Conservation (phyloP, 2,797 vertebrate species). For the Thalassophryne amazonica region DNA sequence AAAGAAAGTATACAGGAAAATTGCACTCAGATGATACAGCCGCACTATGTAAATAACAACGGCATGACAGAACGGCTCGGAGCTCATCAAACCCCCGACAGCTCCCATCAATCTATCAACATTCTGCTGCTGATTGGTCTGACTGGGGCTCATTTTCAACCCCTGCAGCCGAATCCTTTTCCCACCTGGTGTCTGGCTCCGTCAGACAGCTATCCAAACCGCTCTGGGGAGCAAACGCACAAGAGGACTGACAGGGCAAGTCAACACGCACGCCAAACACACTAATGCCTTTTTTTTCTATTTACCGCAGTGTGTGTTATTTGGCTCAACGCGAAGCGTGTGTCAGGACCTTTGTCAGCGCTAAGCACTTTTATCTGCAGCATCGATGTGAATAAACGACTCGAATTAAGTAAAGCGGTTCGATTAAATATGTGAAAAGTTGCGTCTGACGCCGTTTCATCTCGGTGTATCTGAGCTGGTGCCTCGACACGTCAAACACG, state of each 20-base stretch:
- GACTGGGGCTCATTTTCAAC: constrained; percentile 67
- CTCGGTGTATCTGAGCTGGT: background rate
- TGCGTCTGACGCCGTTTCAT: background rate
- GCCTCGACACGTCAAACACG: constrained; percentile 42
- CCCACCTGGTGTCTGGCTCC: constrained; percentile 63
- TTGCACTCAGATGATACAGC: constrained; percentile 72
- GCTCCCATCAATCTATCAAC: constrained; percentile 72
- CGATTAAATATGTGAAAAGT: background rate
- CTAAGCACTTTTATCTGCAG: constrained; percentile 8
- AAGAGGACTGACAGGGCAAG: constrained; percentile 54
- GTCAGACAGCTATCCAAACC: constrained; percentile 44
- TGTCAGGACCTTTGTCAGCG: background rate
- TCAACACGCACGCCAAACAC: constrained; percentile 23
- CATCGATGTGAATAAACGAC: background rate
- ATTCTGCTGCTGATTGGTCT: constrained; percentile 57
- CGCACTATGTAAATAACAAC: constrained; percentile 61
- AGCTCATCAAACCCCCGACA: constrained; percentile 66
- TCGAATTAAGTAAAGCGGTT: background rate
- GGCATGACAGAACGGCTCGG: constrained; percentile 44
- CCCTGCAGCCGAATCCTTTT: constrained; percentile 48
- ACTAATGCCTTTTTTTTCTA: constrained; percentile 21
- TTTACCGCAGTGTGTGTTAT: constrained; percentile 14
- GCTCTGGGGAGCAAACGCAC: constrained; percentile 42
- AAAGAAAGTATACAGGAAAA: constrained; percentile 65
- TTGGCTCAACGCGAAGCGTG: constrained; percentile 15